A percentile compares a stretch with the other conserved stretches of the same genome.
phyloP scores from a whole-genome alignment of 2,113 vertebrate genomes.

The Atractosteus spatula region DNA sequence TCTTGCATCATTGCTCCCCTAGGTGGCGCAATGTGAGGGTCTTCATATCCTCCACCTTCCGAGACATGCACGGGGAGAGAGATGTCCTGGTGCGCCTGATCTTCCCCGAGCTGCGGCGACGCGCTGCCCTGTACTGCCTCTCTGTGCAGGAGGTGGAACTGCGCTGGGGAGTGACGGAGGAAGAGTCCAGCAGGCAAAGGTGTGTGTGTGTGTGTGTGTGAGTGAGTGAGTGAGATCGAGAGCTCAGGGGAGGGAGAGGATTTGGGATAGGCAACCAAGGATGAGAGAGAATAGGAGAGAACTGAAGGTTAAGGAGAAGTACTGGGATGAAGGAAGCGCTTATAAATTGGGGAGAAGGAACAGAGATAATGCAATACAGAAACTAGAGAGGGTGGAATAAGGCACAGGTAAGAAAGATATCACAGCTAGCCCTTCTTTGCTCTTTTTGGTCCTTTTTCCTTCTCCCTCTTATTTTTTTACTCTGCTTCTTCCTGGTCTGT shows the following conservation, averaged over 20 bases:
- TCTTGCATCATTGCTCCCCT: neutral
- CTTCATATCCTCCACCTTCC: conserved; percentile 87
- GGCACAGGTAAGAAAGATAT: too few relatives aligned
- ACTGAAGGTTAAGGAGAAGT: conserved; percentile 47
- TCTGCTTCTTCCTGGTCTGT: neutral
- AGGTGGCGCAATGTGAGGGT: conserved; percentile 77
- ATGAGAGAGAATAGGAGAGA: conserved; percentile 60
- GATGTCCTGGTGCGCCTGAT: conserved; percentile 74
- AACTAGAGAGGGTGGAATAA: too few relatives aligned
- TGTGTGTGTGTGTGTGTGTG: too few relatives aligned
- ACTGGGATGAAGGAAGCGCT: too few relatives aligned
- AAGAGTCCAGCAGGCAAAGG: conserved; percentile 66
- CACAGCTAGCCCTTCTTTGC: conserved; percentile 14
- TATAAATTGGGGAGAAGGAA: too few relatives aligned
- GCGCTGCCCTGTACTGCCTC: conserved; percentile 60
- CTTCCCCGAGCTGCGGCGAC: conserved; percentile 76
- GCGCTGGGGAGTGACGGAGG: conserved; percentile 84
- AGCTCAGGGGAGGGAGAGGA: neutral
- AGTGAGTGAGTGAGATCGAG: too few relatives aligned
- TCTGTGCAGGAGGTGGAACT: conserved; percentile 79
- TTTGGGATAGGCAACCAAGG: neutral
- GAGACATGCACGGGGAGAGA: conserved; percentile 84
- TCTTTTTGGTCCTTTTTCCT: too few relatives aligned
- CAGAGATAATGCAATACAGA: too few relatives aligned
- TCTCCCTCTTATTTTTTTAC: neutral